A percentile compares a stretch with the other conserved stretches of the same genome.
Conservation (phyloP, 2,113 vertebrate species). For the Alethe diademata region DNA sequence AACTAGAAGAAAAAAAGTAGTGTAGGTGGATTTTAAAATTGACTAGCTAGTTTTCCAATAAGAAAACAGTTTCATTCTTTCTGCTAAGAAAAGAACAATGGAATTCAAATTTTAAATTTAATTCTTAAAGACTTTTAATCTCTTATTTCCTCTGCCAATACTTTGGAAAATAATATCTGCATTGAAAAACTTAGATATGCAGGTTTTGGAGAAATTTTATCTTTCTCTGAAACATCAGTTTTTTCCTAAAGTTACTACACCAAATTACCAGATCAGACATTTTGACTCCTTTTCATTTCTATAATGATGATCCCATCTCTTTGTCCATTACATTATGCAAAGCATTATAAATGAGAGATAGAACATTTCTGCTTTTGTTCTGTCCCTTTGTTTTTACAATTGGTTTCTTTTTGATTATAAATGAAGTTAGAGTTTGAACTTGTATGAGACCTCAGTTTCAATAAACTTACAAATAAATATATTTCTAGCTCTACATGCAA, state of each 20-base stretch:
- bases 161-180: not conserved
- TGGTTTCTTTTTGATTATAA: not conserved
- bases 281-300: not conserved
- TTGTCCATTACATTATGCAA: not conserved
- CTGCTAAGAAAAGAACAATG: not conserved
- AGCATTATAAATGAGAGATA: not conserved
- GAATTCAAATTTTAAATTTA: not conserved
- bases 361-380: not conserved
- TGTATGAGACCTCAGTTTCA: not conserved
- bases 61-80: not conserved
- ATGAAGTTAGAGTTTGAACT: not conserved
- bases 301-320: not conserved
- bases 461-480: not conserved
- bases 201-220: not conserved
- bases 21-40: not conserved
- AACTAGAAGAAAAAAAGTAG: not conserved
- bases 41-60: not conserved
- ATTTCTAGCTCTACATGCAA: not conserved
- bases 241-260: not conserved
- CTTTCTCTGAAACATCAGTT: not conserved
- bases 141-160: not conserved
- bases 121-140: not conserved
- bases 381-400: not conserved
- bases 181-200: not conserved
- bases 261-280: not conserved